These are phyloP conservation scores for Siphonodentalium dalli DNA, from an alignment of 2,888 invertebrate species.

Conservation along the genomic window DNA sequence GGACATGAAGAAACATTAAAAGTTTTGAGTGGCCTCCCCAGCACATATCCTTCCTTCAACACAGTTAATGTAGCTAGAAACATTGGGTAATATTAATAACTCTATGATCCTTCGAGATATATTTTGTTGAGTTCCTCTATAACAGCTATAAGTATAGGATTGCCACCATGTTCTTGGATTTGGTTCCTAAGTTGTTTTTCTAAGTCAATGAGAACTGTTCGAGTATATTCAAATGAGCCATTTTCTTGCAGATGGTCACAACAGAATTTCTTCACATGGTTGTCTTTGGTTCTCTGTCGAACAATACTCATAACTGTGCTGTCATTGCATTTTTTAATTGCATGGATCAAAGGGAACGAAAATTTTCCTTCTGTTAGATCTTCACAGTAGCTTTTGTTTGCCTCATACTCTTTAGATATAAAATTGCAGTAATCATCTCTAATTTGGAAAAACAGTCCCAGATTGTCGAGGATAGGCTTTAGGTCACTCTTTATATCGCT, in stretches of 20 bases:
- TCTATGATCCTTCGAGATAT: too few relatives aligned
- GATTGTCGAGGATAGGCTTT: conserved; percentile 80
- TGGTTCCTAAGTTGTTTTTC: conserved; percentile 51
- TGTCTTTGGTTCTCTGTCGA: conserved; percentile 85
- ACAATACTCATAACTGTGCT: conserved; percentile 92
- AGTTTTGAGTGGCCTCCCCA: too few relatives aligned
- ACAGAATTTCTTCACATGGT: conserved; percentile 93
- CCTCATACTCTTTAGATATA: conserved; percentile 86
- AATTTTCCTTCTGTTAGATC: conserved; percentile 98
- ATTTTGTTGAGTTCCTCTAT: conserved; percentile 53
- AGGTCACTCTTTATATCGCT: conserved; percentile 85
- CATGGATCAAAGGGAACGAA: conserved; percentile 96
- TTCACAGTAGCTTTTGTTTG: conserved; percentile 95
- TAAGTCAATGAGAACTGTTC: conserved; percentile 76
- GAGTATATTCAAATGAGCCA: conserved; percentile 89
- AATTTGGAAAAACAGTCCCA: conserved; percentile 96
- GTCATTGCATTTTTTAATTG: too few relatives aligned
- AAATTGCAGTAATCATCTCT: conserved; percentile 95
- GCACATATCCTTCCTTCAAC: too few relatives aligned
- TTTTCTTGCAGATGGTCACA: conserved; percentile 82
- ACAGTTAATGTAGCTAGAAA: too few relatives aligned
- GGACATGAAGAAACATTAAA: too few relatives aligned
- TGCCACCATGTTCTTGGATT: conserved; percentile 58
- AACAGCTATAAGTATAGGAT: conserved; percentile 49
- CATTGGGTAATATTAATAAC: too few relatives aligned